Evolutionary conservation across 2,888 invertebrate genomes (phyloP).

Genomic region (Nineta flava): DNA sequence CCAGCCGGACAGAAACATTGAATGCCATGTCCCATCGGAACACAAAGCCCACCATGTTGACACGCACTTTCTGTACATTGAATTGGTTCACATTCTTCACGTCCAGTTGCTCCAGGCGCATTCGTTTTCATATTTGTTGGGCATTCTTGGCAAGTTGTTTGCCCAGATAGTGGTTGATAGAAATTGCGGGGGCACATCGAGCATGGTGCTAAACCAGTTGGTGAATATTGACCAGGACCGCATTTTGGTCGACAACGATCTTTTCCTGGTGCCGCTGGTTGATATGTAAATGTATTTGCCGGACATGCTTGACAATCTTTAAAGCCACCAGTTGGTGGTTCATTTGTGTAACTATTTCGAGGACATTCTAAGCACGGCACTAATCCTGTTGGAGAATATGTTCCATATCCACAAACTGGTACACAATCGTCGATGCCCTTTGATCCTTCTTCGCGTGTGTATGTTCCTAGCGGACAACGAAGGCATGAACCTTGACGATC

Average conservation of each 20-base stretch:
- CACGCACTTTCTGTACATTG: constrained; percentile 79
- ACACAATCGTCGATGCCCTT: constrained; percentile 75
- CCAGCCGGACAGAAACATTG: constrained; percentile 92
- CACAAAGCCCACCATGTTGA: constrained; percentile 80
- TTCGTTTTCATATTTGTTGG: constrained; percentile 81
- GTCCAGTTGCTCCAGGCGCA: constrained; percentile 57
- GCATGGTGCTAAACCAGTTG: constrained; percentile 86
- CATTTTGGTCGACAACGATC: constrained; percentile 80
- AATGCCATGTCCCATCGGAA: constrained; percentile 74
- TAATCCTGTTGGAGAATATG: constrained; percentile 86
- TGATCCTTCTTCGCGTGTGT: constrained; percentile 79
- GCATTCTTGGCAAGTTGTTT: constrained; percentile 77
- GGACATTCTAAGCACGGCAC: constrained; percentile 91
- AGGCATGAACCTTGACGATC: constrained; percentile 81
- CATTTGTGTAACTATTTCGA: constrained; percentile 73
- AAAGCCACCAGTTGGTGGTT: constrained; percentile 79
- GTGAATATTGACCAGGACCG: constrained; percentile 76
- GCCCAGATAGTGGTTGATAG: constrained; percentile 74
- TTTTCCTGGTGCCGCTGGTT: constrained; percentile 73
- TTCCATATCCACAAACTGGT: constrained; percentile 91
- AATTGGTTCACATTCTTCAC: constrained; percentile 76
- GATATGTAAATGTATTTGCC: constrained; percentile 75
- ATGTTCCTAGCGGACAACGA: constrained; percentile 83
- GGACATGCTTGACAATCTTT: constrained; percentile 91
- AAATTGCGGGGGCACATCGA: constrained; percentile 84